Percentiles rank a stretch among this genome's conserved stretches.
phyloP scores from a whole-genome alignment of 2,113 vertebrate genomes.

The Pteronura brasiliensis region DNA sequence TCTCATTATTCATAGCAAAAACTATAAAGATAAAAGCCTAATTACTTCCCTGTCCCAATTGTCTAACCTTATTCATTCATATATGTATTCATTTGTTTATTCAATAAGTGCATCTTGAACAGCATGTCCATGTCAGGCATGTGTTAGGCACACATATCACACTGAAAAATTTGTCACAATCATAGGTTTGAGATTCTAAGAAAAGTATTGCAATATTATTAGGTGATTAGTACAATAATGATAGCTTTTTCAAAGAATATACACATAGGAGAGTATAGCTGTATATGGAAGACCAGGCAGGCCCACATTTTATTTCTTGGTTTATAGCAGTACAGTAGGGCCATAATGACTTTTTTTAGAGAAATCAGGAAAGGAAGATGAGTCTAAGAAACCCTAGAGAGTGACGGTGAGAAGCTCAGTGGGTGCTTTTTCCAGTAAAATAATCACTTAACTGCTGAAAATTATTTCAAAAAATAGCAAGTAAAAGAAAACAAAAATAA shows the following conservation, averaged over 20 bases:
- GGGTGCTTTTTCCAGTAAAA: background rate
- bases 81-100: background rate
- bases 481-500: background rate
- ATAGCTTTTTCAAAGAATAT: background rate
- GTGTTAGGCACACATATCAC: background rate
- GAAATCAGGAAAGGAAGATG: background rate
- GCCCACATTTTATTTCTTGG: background rate
- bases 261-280: accelerated
- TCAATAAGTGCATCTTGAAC: background rate
- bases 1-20: constrained; percentile 17
- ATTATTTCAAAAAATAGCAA: background rate
- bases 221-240: background rate
- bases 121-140: background rate
- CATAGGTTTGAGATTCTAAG: background rate
- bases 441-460: background rate
- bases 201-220: background rate
- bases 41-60: background rate
- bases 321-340: accelerated
- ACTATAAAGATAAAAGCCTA: background rate
- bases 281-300: background rate
- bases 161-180: background rate
- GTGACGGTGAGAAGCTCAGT: background rate
- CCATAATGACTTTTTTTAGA: background rate
- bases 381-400: background rate
- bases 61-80: background rate